These are phyloP conservation scores for Anguilla rostrata DNA, from an alignment of 2,113 vertebrate genomes.

Conservation along the genomic window DNA sequence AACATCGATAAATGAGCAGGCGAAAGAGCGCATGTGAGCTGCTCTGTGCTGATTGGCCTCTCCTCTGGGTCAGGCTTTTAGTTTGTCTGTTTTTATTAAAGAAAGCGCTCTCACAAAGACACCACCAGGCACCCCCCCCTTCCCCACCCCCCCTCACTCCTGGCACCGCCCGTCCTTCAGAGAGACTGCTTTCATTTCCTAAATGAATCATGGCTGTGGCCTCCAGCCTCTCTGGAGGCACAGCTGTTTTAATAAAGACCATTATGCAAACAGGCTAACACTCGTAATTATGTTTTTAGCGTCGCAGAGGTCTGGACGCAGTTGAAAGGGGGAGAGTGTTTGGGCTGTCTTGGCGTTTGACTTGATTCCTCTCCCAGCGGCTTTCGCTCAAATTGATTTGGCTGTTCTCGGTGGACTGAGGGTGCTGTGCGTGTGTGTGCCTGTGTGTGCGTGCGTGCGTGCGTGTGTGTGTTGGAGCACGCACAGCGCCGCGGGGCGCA, in stretches of 20 bases:
- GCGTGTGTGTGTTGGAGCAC: background rate
- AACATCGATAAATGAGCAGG: background rate
- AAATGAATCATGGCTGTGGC: constrained; percentile 36
- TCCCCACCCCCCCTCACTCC: background rate
- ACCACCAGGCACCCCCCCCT: background rate
- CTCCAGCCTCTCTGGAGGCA: constrained; percentile 24
- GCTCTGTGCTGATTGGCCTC: background rate
- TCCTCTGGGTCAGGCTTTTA: background rate
- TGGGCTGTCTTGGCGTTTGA: constrained; percentile 13
- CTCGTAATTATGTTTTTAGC: constrained; percentile 41
- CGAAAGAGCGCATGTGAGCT: background rate
- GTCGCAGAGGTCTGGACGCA: constrained; percentile 25
- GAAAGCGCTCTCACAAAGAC: background rate
- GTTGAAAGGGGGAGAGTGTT: constrained; percentile 28
- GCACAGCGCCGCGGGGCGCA: background rate
- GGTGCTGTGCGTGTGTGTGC: constrained; percentile 7
- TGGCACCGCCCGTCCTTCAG: constrained; percentile 19
- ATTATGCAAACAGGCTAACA: constrained; percentile 42
- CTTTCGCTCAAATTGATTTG: constrained; percentile 22
- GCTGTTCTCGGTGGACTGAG: constrained; percentile 16
- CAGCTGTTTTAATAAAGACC: constrained; percentile 44
- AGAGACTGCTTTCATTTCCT: constrained; percentile 52
- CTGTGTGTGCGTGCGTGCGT: background rate
- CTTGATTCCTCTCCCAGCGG: constrained; percentile 20
- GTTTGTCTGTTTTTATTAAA: background rate